Conservation (phyloP, 2,797 vertebrate genomes). For the Cephalopachus bancanus region DNA sequence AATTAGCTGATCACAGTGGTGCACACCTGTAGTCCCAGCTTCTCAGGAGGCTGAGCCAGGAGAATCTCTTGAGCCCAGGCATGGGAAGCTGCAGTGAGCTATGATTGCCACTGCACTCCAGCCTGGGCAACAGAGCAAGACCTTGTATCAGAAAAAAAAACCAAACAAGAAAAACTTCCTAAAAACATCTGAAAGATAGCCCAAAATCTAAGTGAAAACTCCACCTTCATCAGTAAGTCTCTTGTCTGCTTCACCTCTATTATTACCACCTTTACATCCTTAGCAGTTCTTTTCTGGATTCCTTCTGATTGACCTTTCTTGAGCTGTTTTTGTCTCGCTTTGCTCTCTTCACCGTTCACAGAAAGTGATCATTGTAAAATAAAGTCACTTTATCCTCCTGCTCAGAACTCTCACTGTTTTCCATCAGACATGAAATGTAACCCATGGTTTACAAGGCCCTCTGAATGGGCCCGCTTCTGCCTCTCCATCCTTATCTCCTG, state of each 20-base stretch:
- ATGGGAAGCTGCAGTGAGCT: too few species aligned
- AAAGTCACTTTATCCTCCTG: conserved; percentile 1
- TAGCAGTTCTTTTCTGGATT: neutral
- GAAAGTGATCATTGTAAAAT: conserved; percentile 2
- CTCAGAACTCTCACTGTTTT: conserved; percentile 40
- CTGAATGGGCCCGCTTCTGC: neutral
- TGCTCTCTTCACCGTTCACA: neutral
- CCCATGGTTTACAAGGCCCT: neutral
- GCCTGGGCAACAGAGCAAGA: too few species aligned
- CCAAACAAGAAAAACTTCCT: neutral
- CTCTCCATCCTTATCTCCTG: neutral
- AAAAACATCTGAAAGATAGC: conserved; percentile 43
- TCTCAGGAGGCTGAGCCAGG: too few species aligned
- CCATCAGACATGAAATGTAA: neutral
- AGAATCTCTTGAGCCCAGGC: too few species aligned
- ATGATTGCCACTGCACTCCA: too few species aligned
- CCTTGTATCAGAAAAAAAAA: too few species aligned
- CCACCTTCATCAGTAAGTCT: neutral
- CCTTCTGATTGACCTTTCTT: neutral
- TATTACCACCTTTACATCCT: neutral
- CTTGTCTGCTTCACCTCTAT: neutral
- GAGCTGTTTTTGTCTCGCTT: neutral
- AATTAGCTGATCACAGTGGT: too few species aligned
- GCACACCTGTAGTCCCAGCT: too few species aligned
- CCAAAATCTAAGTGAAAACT: conserved; percentile 53